A percentile compares a stretch with the other conserved stretches of the same genome.
Evolutionary conservation across 2,113 vertebrate genomes (phyloP).

Genomic region (Enhydra lutris): DNA sequence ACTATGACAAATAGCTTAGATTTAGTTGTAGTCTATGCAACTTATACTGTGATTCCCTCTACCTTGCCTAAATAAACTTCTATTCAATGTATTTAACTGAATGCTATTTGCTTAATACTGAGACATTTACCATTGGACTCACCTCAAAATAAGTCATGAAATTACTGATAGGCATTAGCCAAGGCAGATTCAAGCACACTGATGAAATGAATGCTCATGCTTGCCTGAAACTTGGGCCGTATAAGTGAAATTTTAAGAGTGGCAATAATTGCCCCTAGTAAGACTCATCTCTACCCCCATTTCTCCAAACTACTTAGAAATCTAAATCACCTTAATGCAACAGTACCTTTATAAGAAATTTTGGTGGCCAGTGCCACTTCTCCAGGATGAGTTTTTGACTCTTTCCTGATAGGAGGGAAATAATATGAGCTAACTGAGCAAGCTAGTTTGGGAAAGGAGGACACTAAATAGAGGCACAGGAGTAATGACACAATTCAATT

Average conservation of each 20-base stretch:
- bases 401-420: not conserved
- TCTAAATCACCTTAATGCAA: not conserved
- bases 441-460: not conserved
- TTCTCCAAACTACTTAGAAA: not conserved
- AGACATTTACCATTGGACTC: conserved; percentile 18
- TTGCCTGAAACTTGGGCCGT: not conserved
- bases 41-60: not conserved
- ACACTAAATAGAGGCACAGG: not conserved
- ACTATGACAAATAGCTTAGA: conserved; percentile 17
- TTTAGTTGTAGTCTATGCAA: conserved; percentile 20
- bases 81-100: conserved; percentile 8
- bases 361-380: not conserved
- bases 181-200: not conserved
- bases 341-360: not conserved
- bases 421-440: not conserved
- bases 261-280: not conserved
- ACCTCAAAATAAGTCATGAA: conserved; percentile 47
- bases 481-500: not conserved
- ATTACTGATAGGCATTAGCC: not conserved
- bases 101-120: conserved; percentile 38
- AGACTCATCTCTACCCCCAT: not conserved
- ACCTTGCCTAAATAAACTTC: not conserved
- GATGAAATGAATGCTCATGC: not conserved
- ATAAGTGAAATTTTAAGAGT: not conserved
- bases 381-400: not conserved